Conservation (phyloP, 2,888 invertebrate genomes). For the Phortica okadai region DNA sequence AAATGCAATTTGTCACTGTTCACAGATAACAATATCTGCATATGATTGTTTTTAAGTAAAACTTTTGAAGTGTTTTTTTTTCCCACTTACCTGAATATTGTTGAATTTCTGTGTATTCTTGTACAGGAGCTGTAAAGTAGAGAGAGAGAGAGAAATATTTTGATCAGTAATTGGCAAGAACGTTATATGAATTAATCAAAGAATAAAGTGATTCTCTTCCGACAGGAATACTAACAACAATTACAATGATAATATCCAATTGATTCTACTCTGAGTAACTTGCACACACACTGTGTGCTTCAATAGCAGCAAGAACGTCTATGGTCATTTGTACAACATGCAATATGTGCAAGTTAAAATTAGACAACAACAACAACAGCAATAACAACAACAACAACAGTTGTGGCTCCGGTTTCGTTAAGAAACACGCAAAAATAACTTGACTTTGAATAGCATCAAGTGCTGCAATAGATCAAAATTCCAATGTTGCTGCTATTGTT, state of each 20-base stretch:
- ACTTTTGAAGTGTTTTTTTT: background rate
- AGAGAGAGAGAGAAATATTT: slow-evolving; percentile 60
- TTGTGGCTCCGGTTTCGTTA: no score
- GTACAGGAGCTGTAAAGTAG: slow-evolving; percentile 82
- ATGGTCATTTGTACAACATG: slow-evolving; percentile 25
- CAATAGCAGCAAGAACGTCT: background rate
- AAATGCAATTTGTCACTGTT: background rate
- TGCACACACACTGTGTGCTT: background rate
- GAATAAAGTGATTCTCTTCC: background rate
- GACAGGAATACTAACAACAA: slow-evolving; percentile 2
- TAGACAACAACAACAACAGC: slow-evolving; percentile 8
- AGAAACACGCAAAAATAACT: no score
- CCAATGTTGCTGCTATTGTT: background rate
- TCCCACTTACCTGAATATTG: slow-evolving; percentile 79
- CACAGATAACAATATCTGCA: slow-evolving; percentile 4
- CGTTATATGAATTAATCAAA: background rate
- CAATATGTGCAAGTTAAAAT: background rate
- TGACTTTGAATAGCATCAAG: background rate
- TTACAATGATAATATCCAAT: background rate
- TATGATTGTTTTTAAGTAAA: background rate
- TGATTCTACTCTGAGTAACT: background rate
- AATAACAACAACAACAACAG: background rate
- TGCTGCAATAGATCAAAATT: slow-evolving; percentile 13
- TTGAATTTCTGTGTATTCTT: slow-evolving; percentile 81
- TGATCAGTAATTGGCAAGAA: slow-evolving; percentile 30